Base-by-base conservation (phyloP, 2,888 invertebrate species). In the Seira ritae region DNA sequence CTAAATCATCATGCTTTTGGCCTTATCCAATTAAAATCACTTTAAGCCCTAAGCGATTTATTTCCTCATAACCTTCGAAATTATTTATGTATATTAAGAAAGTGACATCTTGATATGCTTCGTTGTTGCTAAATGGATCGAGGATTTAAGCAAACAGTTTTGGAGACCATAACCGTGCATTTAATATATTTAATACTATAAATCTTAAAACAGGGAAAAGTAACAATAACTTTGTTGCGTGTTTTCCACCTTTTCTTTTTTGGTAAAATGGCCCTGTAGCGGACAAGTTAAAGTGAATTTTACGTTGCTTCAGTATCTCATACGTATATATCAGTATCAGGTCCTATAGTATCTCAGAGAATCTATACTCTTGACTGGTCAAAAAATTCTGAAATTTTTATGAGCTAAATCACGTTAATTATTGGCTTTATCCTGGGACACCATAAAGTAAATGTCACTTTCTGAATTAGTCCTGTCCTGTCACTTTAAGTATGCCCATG, bases 401-500 rank as follows among this genome's bases (percentile, higher is more conserved):
- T 71, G 70, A 46, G 31, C 50, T 71, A 60, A 82, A 82, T 70
- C 20, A 78, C 74, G 74, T 83, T 78, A 83, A 83, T 83, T 83
- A 83, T 83, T 83, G 77, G 65, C 66, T 78, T 77, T 62, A 83
- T 62, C 73, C 74, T 77, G 66, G 4, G 74, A 60, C 62, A 75
- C 67, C 82, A 73, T 77, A 31, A 62, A 62, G 22, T 62, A 62
- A 62, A 73, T 82, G 82, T 82, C 75, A 75, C 75, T 71, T 31
- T 81, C 46, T 70, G 74, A 67, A 73, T 73, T 42, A 66, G 76
- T 50, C 24, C 24, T 60, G 76, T 50, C 24, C 24, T 60, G 22
- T 55, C 50, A 71, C 6, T 20, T 70, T 72, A 74, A 31, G 6
- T 24, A 71, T 50, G 66, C 73, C 55, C 55, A 67, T 71, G 65